Percentiles rank a stretch among this genome's conserved stretches.
Conservation (phyloP, 2,888 invertebrate species). For the Podabrus alpinus region DNA sequence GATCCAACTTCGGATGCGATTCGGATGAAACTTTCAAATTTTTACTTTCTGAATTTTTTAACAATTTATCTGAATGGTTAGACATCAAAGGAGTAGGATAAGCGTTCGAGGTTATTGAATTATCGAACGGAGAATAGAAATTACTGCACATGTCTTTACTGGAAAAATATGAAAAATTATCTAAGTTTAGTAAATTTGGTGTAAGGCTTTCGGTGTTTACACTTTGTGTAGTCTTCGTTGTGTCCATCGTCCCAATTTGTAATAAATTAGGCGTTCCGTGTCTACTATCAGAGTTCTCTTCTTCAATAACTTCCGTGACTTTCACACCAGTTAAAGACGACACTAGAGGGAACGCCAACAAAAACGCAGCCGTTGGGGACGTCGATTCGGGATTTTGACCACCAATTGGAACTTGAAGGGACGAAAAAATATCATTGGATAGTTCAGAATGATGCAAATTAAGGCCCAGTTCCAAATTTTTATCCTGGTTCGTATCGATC, state of each 20-base stretch:
- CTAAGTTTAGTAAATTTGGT: conserved; percentile 51
- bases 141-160: conserved; percentile 44
- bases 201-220: conserved; percentile 43
- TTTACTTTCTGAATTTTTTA: neutral
- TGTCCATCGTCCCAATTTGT: conserved; percentile 56
- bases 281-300: conserved; percentile 57
- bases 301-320: conserved; percentile 59
- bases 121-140: conserved; percentile 41
- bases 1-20: neutral
- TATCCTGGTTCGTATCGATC: conserved; percentile 8
- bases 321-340: conserved; percentile 63
- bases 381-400: conserved; percentile 64
- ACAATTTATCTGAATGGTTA: neutral
- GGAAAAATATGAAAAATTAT: conserved; percentile 52
- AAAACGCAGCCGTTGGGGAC: conserved; percentile 77
- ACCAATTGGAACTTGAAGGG: conserved; percentile 61
- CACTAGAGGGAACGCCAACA: conserved; percentile 76
- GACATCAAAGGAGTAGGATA: neutral
- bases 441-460: conserved; percentile 58
- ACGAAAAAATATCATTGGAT: conserved; percentile 65
- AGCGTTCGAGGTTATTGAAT: neutral
- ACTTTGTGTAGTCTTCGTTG: conserved; percentile 47
- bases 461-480: conserved; percentile 36
- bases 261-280: conserved; percentile 55
- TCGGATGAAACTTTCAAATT: neutral